Percentiles rank a stretch among this genome's conserved stretches.
Evolutionary conservation across 2,797 vertebrate genomes (phyloP).

Genomic region (Anableps anableps): DNA sequence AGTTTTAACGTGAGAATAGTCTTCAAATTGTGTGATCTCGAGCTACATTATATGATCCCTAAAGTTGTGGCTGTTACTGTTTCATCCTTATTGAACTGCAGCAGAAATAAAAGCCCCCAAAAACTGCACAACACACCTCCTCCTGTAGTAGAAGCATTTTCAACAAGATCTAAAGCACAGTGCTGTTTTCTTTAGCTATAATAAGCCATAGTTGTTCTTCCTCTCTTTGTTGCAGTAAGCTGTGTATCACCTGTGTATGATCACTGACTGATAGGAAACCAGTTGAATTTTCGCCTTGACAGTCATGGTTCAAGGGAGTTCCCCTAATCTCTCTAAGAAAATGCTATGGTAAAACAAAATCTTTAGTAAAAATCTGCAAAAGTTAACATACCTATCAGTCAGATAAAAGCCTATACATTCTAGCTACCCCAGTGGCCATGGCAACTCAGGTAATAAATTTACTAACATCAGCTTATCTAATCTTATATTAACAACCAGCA

Average conservation of each 20-base stretch:
- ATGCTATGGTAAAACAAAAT: neutral
- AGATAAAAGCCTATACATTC: neutral
- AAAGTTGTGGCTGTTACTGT: neutral
- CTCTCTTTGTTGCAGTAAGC: neutral
- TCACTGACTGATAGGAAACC: neutral
- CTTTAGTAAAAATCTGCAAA: neutral
- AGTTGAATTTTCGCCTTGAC: neutral
- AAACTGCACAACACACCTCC: no score
- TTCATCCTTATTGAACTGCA: neutral
- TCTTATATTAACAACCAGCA: neutral
- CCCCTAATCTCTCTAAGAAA: neutral
- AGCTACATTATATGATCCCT: neutral
- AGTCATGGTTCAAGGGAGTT: neutral
- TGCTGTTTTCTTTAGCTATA: neutral
- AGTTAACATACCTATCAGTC: neutral
- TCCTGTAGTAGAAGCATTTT: neutral
- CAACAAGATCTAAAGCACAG: neutral
- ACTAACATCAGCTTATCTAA: neutral
- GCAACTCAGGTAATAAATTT: neutral
- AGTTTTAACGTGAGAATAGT: neutral
- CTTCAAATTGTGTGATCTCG: neutral
- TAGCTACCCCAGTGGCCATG: neutral
- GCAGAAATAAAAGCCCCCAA: neutral
- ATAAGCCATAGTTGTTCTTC: neutral
- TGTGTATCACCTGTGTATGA: neutral